phyloP scores from a whole-genome alignment of 2,888 invertebrate genomes.

The Deilephila elpenor region DNA sequence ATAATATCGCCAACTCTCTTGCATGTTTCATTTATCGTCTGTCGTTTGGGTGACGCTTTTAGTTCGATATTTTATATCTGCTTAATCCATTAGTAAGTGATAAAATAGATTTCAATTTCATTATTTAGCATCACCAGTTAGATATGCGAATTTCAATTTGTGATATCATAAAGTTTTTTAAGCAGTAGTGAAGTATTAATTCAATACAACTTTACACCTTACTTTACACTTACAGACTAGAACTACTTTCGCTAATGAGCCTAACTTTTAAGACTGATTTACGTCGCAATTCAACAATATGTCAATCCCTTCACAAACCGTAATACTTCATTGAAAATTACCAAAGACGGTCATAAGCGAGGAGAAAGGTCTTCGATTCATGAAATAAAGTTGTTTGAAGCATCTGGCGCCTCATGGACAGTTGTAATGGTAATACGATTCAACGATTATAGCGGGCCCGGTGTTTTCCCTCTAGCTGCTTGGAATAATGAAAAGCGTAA shows the following conservation, averaged over 20 bases:
- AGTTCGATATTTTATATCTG: too few relatives aligned
- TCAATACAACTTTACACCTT: too few relatives aligned
- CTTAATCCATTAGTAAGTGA: too few relatives aligned
- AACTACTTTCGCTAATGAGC: neutral
- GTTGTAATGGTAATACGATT: slow-evolving; percentile 82
- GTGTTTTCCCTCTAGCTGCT: slow-evolving; percentile 64
- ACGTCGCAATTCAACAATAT: too few relatives aligned
- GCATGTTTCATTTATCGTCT: neutral
- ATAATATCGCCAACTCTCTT: neutral
- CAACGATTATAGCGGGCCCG: slow-evolving; percentile 77
- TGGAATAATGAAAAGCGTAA: slow-evolving; percentile 79
- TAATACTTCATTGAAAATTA: slow-evolving; percentile 40
- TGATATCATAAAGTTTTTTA: too few relatives aligned
- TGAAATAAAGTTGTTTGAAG: slow-evolving; percentile 79
- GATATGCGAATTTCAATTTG: too few relatives aligned
- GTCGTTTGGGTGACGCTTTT: too few relatives aligned
- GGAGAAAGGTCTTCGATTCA: slow-evolving; percentile 56
- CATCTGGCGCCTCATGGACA: slow-evolving; percentile 78
- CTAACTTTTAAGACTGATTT: too few relatives aligned
- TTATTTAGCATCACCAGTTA: too few relatives aligned
- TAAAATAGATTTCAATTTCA: too few relatives aligned
- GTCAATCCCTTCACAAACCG: neutral
- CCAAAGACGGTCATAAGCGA: slow-evolving; percentile 45
- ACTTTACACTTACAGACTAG: neutral
- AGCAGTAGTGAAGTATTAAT: too few relatives aligned